Conservation (phyloP, 2,113 vertebrate genomes). For the Colistium nudipinnis region DNA sequence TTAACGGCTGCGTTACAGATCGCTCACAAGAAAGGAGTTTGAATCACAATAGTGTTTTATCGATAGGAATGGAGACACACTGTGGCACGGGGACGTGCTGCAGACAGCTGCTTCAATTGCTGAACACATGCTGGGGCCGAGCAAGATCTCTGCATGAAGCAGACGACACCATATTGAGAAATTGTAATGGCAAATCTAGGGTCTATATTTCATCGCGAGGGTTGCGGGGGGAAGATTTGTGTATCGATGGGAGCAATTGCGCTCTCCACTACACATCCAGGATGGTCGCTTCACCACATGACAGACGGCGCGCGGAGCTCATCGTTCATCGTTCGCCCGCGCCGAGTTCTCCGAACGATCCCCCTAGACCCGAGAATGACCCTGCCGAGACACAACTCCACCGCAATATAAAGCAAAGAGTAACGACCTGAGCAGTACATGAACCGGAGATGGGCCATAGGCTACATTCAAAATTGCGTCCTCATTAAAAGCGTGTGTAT, state of each 20-base stretch:
- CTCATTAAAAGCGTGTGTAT: slow-evolving; percentile 48
- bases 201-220: slow-evolving; percentile 32
- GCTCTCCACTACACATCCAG: slow-evolving; percentile 1
- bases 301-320: slow-evolving; percentile 19
- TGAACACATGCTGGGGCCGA: slow-evolving; percentile 1
- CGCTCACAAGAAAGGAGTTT: slow-evolving; percentile 11
- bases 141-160: slow-evolving; percentile 20
- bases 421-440: slow-evolving; percentile 31
- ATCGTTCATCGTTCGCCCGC: slow-evolving; percentile 45
- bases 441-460: slow-evolving; percentile 28
- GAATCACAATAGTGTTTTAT: slow-evolving; percentile 36
- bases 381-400: slow-evolving; percentile 48
- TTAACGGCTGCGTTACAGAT: slow-evolving; percentile 25
- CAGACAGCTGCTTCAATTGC: slow-evolving; percentile 6
- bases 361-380: slow-evolving; percentile 48
- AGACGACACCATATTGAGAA: slow-evolving; percentile 24
- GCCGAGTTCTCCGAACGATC: slow-evolving; percentile 38
- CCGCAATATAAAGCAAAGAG: slow-evolving; percentile 46
- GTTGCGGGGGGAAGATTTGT: slow-evolving; percentile 13
- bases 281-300: slow-evolving; percentile 23
- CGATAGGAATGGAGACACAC: slow-evolving; percentile 26
- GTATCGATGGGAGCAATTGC: neutral
- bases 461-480: slow-evolving; percentile 34
- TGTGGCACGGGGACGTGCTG: neutral
- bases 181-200: slow-evolving; percentile 3